Percentiles rank a stretch among this genome's conserved stretches.
Conservation (phyloP, 2,888 invertebrate species). For the Callyntrura sp. region DNA sequence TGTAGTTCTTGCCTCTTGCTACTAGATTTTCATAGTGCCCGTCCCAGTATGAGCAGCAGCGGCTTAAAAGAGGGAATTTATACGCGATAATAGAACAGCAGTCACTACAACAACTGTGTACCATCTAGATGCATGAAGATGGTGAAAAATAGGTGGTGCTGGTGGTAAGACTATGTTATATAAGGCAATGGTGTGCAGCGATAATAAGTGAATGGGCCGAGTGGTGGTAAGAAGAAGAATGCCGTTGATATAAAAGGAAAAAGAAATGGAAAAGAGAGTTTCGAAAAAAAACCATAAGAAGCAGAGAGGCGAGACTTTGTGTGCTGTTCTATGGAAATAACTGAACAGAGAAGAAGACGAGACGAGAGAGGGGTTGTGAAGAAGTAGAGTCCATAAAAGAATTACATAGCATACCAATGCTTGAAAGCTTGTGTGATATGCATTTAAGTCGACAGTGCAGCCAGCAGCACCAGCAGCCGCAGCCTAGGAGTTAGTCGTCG, state of each 20-base stretch:
- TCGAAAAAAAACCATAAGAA: conserved; percentile 46
- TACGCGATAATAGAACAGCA: neutral
- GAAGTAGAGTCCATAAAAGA: conserved; percentile 67
- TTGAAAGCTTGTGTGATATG: conserved; percentile 33
- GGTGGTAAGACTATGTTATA: neutral
- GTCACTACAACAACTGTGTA: neutral
- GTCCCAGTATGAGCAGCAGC: neutral
- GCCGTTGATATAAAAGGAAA: conserved; percentile 28
- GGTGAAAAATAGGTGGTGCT: neutral
- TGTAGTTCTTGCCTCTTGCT: neutral
- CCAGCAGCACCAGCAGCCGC: conserved; percentile 18
- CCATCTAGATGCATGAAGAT: conserved; percentile 20
- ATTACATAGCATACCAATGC: conserved; percentile 58
- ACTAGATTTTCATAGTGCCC: conserved; percentile 38
- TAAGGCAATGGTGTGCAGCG: conserved; percentile 2
- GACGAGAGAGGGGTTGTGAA: too few relatives aligned
- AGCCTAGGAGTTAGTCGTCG: neutral
- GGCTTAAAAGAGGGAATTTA: neutral
- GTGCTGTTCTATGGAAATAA: conserved; percentile 29
- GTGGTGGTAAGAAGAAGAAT: conserved; percentile 18
- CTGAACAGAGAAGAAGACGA: conserved; percentile 1
- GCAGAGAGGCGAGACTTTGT: conserved; percentile 12
- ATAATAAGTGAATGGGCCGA: conserved; percentile 15
- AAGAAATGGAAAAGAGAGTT: neutral
- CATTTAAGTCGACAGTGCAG: conserved; percentile 13